phyloP scores from a whole-genome alignment of 23 tunicate species.

The Phallusia fumigata region DNA sequence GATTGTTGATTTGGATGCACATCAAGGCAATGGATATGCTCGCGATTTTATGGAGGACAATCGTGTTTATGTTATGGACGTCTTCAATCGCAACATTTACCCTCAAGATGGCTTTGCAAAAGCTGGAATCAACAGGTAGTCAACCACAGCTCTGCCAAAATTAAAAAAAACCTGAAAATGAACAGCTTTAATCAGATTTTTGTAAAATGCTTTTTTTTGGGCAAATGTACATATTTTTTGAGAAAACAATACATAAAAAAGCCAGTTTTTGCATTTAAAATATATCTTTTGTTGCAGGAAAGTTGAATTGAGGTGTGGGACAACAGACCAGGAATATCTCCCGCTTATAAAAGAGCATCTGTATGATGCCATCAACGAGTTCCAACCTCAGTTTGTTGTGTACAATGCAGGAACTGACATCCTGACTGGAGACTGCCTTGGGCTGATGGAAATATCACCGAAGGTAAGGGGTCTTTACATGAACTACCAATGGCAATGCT shows the following conservation, averaged over 20 bases:
- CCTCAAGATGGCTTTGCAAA: constrained; percentile 87
- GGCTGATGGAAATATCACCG: constrained; percentile 53
- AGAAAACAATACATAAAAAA: too few species aligned
- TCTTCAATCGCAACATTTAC: constrained; percentile 74
- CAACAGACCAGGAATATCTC: constrained; percentile 47
- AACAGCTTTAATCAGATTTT: background rate
- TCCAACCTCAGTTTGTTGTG: constrained; percentile 65
- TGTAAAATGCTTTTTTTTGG: too few species aligned
- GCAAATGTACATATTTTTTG: too few species aligned
- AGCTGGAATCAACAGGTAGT: constrained; percentile 57
- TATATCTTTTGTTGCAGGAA: constrained; percentile 20
- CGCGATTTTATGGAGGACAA: constrained; percentile 78
- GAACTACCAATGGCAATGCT: too few species aligned
- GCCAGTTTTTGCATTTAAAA: too few species aligned
- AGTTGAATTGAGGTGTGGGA: constrained; percentile 54
- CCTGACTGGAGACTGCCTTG: constrained; percentile 72
- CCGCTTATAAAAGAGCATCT: constrained; percentile 42
- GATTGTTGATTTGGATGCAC: constrained; percentile 91
- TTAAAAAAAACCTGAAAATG: too few species aligned
- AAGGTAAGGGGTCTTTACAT: too few species aligned
- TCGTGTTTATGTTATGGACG: constrained; percentile 74
- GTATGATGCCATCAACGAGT: constrained; percentile 48
- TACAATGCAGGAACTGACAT: constrained; percentile 97
- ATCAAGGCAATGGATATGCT: constrained; percentile 93
- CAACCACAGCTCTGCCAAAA: too few species aligned